Base-by-base conservation (phyloP, 1,140 invertebrate genomes). In the Aculops lycopersici region DNA sequence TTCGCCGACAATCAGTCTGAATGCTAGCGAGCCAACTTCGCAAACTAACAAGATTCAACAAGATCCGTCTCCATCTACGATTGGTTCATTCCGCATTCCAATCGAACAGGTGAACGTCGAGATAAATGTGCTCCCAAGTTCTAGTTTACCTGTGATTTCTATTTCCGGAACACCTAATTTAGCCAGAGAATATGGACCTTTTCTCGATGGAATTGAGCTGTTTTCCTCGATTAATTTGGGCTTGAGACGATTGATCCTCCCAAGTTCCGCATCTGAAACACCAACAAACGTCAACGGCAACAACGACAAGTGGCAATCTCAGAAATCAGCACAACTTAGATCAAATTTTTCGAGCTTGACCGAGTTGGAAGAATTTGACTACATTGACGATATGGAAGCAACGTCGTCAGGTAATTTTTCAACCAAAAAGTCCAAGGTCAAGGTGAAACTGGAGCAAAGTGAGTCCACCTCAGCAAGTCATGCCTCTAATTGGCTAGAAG, bases 161-260 rank as follows among this genome's bases (percentile, higher is more conserved):
- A 8, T 31, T 31, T 31, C n/a, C n/a, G 8, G 8, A 4, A 72
- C 71, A 16, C 65, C 67, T 20, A 78, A 79, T 54, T 63, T 77
- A 38, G 72, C 74, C 2, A 58, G 72, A n/a, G 73, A 78, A 51
- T 79, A 80, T 52, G 67, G 73, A 18, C 72, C 79, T 51, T 79
- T 84, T 57, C 63, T 74, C 44, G 58, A 71, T 41, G 78, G 77
- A 2, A 70, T 81, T 4, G 60, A 67, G n/a, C 69, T 84, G 1
- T 78, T 84, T 59, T 69, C 72, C 1, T 74, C 81, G 48, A 64
- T 77, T 5, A n/a, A n/a, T n/a, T n/a, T n/a, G n/a, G n/a, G n/a
- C n/a, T n/a, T n/a, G n/a, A n/a, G n/a, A n/a, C n/a, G n/a, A n/a
- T 61, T 64, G 35, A 69, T 83, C 19, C 64, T 64, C 21, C 35